phyloP scores from a whole-genome alignment of 2,888 invertebrate genomes.

The Cephus nigrinus region DNA sequence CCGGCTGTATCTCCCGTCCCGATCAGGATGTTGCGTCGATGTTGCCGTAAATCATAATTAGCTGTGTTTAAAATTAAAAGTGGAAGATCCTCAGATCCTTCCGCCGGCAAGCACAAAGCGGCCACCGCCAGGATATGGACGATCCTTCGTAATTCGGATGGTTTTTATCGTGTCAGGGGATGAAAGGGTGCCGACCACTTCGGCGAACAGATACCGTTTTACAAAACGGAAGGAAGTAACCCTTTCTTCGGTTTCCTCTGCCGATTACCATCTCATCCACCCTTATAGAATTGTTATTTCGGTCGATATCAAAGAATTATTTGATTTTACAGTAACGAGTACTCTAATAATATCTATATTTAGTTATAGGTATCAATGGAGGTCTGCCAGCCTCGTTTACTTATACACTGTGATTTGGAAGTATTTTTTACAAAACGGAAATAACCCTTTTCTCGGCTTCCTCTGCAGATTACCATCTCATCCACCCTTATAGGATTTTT shows the following conservation, averaged over 20 bases:
- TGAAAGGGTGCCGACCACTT: slow-evolving; percentile 39
- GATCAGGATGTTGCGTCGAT: slow-evolving; percentile 59
- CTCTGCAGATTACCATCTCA: slow-evolving; percentile 13
- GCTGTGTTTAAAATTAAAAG: slow-evolving; percentile 55
- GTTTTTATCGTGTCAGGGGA: slow-evolving; percentile 43
- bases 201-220: neutral
- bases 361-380: too few relatives aligned
- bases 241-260: slow-evolving; percentile 12
- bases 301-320: neutral
- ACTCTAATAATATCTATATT: too few relatives aligned
- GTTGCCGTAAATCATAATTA: slow-evolving; percentile 64
- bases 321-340: too few relatives aligned
- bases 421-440: slow-evolving; percentile 22
- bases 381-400: too few relatives aligned
- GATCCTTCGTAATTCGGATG: slow-evolving; percentile 50
- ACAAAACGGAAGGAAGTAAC: slow-evolving; percentile 33
- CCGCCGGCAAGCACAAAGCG: slow-evolving; percentile 29
- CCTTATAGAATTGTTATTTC: neutral
- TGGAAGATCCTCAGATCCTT: slow-evolving; percentile 35
- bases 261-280: slow-evolving; percentile 9
- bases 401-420: too few relatives aligned
- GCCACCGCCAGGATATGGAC: slow-evolving; percentile 27
- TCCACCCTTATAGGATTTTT: neutral
- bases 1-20: slow-evolving; percentile 57
- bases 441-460: slow-evolving; percentile 13